A percentile compares a stretch with the other conserved stretches of the same genome.
These are phyloP conservation scores for Muricea muricata DNA, from an alignment of 92 coral and sea anemone genomes.

Conservation along the genomic window DNA sequence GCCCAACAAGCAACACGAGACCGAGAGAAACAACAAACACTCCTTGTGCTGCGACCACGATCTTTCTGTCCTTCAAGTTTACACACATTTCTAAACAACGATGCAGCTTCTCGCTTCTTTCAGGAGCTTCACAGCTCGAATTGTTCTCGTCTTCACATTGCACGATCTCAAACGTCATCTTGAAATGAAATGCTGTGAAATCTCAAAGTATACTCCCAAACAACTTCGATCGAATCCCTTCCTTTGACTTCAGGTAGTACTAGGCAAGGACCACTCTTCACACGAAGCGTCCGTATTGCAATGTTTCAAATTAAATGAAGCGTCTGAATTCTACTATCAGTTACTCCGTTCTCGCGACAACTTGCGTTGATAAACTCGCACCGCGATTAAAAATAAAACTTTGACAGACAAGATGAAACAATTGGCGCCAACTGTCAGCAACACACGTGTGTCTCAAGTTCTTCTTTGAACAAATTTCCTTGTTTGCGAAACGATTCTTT, in stretches of 20 bases:
- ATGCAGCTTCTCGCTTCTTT: background rate
- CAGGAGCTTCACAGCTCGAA: background rate
- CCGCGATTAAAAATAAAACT: background rate
- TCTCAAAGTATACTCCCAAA: background rate
- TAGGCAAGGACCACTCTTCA: too few relatives aligned
- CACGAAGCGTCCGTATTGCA: background rate
- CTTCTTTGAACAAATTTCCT: background rate
- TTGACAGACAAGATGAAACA: background rate
- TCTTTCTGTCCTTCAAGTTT: constrained; percentile 19
- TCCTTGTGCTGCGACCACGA: constrained; percentile 16
- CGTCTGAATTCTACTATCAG: background rate
- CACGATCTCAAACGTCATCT: background rate
- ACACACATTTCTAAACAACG: constrained; percentile 15
- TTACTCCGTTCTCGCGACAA: background rate
- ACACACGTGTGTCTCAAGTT: background rate
- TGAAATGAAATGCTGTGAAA: background rate
- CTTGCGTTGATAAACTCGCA: background rate
- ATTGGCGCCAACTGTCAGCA: constrained; percentile 15
- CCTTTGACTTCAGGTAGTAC: background rate
- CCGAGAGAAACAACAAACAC: background rate
- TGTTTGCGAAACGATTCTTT: background rate
- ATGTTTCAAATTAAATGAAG: background rate
- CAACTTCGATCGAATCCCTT: background rate
- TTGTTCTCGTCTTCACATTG: background rate
- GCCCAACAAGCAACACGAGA: constrained; percentile 12